A percentile compares a stretch with the other conserved stretches of the same genome.
These are phyloP conservation scores for Mantis religiosa DNA, from an alignment of 2,888 invertebrate genomes.

Conservation along the genomic window DNA sequence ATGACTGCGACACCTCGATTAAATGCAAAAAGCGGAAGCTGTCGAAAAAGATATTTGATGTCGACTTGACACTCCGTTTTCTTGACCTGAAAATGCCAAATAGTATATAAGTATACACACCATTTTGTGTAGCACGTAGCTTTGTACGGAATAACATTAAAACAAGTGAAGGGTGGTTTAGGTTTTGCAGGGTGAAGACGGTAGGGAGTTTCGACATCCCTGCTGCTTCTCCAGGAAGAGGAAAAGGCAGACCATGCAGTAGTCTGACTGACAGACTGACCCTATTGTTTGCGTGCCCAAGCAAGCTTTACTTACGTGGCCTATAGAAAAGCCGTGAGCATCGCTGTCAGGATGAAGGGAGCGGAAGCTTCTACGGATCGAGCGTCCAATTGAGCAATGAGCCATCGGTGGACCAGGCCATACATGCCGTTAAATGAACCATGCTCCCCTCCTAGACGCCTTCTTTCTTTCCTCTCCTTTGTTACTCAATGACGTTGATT, in stretches of 20 bases:
- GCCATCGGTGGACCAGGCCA: conserved; percentile 4
- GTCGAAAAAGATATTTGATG: too few species aligned
- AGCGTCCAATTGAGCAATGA: conserved; percentile 19
- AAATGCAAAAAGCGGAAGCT: too few species aligned
- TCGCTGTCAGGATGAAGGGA: neutral
- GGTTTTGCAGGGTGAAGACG: too few species aligned
- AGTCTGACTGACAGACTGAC: conserved; percentile 10
- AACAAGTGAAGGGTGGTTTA: too few species aligned
- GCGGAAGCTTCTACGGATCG: conserved; percentile 17
- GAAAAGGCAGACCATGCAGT: neutral
- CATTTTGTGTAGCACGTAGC: too few species aligned
- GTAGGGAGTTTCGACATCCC: neutral
- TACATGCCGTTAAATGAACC: conserved; percentile 12
- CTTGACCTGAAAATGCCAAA: too few species aligned
- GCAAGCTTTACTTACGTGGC: conserved; percentile 12
- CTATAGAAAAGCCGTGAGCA: neutral
- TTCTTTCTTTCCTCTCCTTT: neutral
- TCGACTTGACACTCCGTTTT: too few species aligned
- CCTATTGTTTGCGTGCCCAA: conserved; percentile 16
- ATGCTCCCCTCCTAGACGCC: neutral
- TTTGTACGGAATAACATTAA: too few species aligned
- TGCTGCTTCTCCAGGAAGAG: neutral
- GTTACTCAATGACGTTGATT: neutral
- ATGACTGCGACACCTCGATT: too few species aligned
- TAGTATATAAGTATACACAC: too few species aligned